These are phyloP conservation scores for Stenchaetothrips biformis DNA, from an alignment of 2,888 invertebrate species.

Conservation along the genomic window DNA sequence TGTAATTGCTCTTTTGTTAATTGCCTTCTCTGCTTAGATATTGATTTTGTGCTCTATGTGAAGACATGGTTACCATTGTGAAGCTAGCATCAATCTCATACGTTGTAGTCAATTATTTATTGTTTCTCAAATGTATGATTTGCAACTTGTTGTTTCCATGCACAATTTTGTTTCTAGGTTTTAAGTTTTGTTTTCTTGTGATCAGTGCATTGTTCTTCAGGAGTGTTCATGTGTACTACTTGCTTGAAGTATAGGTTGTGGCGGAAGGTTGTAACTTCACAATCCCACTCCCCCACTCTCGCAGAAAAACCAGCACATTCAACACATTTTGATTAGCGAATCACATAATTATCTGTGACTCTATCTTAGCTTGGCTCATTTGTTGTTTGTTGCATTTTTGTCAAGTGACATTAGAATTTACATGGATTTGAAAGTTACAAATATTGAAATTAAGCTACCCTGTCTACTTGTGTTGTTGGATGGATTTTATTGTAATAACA, in stretches of 20 bases:
- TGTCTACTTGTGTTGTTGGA: neutral
- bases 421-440: neutral
- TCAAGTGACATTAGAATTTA: neutral
- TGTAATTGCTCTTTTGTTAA: neutral
- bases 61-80: constrained; percentile 9
- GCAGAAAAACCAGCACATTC: no score
- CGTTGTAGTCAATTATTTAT: constrained; percentile 2
- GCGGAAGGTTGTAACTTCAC: no score
- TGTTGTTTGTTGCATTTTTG: no score
- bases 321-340: no score
- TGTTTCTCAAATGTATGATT: neutral
- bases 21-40: neutral
- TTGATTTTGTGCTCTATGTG: neutral
- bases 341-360: no score
- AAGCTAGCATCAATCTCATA: neutral
- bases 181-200: neutral
- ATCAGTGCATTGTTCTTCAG: neutral
- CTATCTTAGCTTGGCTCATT: no score
- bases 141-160: neutral
- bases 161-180: neutral
- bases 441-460: neutral
- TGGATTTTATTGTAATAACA: neutral
- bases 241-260: no score
- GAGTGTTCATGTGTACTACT: no score
- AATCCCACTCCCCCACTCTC: no score